Percentiles rank a stretch among this genome's conserved stretches.
These are phyloP conservation scores for Diplodus puntazzo DNA, from an alignment of 2,797 vertebrate species.

Conservation along the genomic window DNA sequence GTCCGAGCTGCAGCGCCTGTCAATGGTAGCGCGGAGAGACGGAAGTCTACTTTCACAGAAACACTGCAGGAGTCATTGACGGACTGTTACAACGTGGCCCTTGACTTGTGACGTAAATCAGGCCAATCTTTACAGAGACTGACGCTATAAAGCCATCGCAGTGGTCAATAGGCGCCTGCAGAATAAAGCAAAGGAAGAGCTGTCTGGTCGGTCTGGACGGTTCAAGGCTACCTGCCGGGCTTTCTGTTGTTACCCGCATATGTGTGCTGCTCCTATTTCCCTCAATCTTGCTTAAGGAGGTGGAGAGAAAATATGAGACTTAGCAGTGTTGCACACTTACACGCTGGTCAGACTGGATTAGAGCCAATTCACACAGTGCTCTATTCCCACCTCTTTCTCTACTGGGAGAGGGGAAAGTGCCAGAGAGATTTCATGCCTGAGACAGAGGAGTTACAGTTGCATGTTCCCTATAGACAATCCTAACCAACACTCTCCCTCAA, in stretches of 20 bases:
- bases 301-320: conserved; percentile 52
- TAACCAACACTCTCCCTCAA: conserved; percentile 65
- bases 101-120: conserved; percentile 70
- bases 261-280: conserved; percentile 48
- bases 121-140: conserved; percentile 53
- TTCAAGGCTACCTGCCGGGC: conserved; percentile 32
- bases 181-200: conserved; percentile 17
- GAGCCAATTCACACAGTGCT: conserved; percentile 71
- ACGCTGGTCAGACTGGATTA: conserved; percentile 75
- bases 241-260: conserved; percentile 38
- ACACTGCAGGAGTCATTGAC: conserved; percentile 59
- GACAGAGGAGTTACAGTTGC: conserved; percentile 75
- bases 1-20: conserved; percentile 45
- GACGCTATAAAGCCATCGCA: conserved; percentile 27
- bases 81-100: conserved; percentile 53
- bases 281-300: conserved; percentile 50
- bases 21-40: conserved; percentile 36
- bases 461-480: conserved; percentile 72
- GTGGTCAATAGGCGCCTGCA: conserved; percentile 42
- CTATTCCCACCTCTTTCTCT: conserved; percentile 57
- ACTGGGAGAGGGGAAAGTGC: conserved; percentile 66
- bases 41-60: conserved; percentile 55
- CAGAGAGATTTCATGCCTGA: conserved; percentile 81
- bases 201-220: conserved; percentile 9
- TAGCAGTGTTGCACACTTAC: conserved; percentile 67